Base-by-base conservation (phyloP, 2,113 vertebrate genomes). In the Alces alces region DNA sequence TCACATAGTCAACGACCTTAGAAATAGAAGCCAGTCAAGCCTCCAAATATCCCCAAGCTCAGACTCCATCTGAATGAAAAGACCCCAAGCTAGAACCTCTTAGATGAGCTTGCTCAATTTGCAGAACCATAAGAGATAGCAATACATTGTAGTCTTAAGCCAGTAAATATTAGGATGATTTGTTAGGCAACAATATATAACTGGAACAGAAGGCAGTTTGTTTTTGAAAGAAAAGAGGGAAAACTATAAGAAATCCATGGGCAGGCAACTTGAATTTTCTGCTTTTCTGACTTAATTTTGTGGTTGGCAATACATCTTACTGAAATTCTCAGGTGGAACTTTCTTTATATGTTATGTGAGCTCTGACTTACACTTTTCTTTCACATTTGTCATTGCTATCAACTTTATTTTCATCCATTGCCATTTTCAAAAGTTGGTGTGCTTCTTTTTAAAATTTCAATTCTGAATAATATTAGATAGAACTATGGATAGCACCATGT, bases 401-500 rank as follows among this genome's bases (percentile, higher is more conserved):
- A 0, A 50, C 76, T 87, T 90, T 60, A 58, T 17, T 86, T 78
- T 61, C 33, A 39, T 45, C 43, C 70, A 58, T 33, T 83, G n/a
- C 33, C 43, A 87, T 52, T 97, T 92, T 73, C 23, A 73, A 50
- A 97, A 60, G 30, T 55, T 45, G 28, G 14, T 47, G 57, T 36
- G 19, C 2, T 79, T 39, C 36, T 83, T 93, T 84, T 10, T 52
- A 87, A 85, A n/a, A 89, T 70, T 50, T 83, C 9, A 50, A 21
- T 60, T 85, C 9, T 78, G 17, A 55, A 79, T 27, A 60, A 3
- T 19, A 57, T 36, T 21, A 47, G n/a, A 85, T 12, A 89, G 50
- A 47, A 5, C 3, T 15, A 13, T 45, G 10, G 36, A 43, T 21
- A 45, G 95, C 11, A 14, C 3, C 19, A 11, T 27, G 14, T n/a